Conservation (phyloP, 2,113 vertebrate genomes). For the Oreocharis arfaki region DNA sequence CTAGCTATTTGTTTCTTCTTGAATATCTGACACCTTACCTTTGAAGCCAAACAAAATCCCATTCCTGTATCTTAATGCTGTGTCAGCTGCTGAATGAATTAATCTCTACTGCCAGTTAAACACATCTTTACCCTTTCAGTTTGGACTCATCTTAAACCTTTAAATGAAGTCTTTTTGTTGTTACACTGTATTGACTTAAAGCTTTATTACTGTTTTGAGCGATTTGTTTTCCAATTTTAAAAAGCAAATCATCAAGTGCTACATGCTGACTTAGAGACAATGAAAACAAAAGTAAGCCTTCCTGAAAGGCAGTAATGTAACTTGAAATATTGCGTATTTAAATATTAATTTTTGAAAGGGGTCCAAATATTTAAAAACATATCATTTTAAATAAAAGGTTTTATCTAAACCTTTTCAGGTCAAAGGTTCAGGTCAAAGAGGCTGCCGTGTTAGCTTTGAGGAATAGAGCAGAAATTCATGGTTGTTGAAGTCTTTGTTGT, state of each 20-base stretch:
- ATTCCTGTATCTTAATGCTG: neutral
- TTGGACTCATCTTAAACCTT: neutral
- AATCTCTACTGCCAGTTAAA: neutral
- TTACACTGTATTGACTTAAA: neutral
- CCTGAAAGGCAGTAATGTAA: neutral
- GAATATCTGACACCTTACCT: neutral
- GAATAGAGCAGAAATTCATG: neutral
- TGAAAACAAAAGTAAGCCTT: neutral
- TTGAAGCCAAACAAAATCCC: neutral
- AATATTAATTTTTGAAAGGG: neutral
- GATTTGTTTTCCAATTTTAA: neutral
- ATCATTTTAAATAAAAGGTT: neutral
- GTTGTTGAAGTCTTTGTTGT: neutral
- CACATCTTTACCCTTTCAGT: neutral
- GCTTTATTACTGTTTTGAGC: neutral
- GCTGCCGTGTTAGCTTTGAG: neutral
- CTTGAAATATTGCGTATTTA: neutral
- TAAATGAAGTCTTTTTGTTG: neutral
- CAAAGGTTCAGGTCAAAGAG: neutral
- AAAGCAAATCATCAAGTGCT: neutral
- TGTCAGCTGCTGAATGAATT: neutral
- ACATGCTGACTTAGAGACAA: neutral
- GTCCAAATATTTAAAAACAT: neutral
- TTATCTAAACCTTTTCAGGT: neutral
- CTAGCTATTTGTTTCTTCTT: neutral